Conservation (phyloP, 2,888 invertebrate species). For the Acrobasis suavella region DNA sequence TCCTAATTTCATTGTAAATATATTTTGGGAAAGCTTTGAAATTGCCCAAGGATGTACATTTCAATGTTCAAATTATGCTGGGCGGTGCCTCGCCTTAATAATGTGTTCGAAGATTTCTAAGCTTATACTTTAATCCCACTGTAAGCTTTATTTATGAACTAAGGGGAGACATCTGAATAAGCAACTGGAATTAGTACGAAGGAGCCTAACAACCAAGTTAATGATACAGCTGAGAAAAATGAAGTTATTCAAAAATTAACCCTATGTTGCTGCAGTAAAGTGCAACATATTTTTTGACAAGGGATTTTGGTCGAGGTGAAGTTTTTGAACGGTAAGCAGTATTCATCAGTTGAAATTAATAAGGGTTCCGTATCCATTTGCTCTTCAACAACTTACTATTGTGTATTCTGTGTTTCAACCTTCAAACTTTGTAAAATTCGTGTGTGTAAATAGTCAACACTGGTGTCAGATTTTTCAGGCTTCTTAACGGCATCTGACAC, state of each 20-base stretch:
- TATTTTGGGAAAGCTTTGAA: conserved; percentile 2
- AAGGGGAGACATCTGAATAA: conserved; percentile 62
- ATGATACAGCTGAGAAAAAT: background rate
- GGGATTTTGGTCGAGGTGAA: conserved; percentile 13
- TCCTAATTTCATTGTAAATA: conserved; percentile 14
- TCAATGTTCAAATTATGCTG: conserved; percentile 21
- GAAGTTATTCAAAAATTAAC: conserved; percentile 23
- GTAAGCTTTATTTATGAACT: conserved; percentile 65
- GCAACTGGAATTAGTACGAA: conserved; percentile 56
- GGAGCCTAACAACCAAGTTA: conserved; percentile 39
- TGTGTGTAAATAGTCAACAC: too few species aligned
- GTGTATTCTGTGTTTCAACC: too few species aligned
- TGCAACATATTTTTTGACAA: background rate
- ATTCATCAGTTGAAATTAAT: conserved; percentile 51
- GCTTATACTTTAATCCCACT: conserved; percentile 49
- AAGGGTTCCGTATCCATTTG: conserved; percentile 20
- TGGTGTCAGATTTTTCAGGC: too few species aligned
- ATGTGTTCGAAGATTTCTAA: conserved; percentile 38
- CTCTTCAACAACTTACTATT: too few species aligned
- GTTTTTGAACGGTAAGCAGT: conserved; percentile 39
- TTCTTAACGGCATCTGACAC: too few species aligned
- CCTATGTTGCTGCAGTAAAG: conserved; percentile 17
- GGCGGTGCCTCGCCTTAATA: conserved; percentile 24
- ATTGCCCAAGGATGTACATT: conserved; percentile 13
- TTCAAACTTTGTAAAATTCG: too few species aligned